Conservation (phyloP, 1,140 invertebrate genomes). For the Ericerus pela region DNA sequence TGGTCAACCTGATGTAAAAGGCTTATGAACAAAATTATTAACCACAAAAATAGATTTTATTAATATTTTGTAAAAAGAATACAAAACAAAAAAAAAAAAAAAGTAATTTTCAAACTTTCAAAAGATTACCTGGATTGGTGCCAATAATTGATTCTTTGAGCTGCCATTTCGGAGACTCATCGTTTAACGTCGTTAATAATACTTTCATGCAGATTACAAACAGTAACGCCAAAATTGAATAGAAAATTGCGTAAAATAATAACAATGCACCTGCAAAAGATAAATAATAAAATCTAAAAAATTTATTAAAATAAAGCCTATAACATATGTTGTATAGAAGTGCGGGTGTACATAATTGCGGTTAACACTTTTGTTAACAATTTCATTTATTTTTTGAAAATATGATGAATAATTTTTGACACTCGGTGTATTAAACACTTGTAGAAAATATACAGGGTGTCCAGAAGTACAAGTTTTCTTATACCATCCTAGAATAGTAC, state of each 20-base stretch:
- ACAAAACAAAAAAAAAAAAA: not conserved
- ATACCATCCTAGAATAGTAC: too few species aligned
- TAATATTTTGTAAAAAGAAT: not conserved
- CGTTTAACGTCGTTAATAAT: slow-evolving; percentile 52
- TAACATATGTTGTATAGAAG: too few species aligned
- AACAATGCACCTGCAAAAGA: slow-evolving; percentile 51
- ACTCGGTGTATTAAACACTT: too few species aligned
- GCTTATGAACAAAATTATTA: not conserved
- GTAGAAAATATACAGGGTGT: too few species aligned
- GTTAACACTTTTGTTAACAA: too few species aligned
- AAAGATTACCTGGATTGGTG: slow-evolving; percentile 57
- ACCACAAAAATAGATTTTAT: not conserved
- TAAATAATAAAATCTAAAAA: too few species aligned
- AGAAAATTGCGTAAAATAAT: slow-evolving; percentile 75
- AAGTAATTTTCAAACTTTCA: not conserved
- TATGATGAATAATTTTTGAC: too few species aligned
- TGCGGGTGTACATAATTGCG: too few species aligned
- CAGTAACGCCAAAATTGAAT: slow-evolving; percentile 54
- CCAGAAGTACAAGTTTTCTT: too few species aligned
- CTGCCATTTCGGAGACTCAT: slow-evolving; percentile 51
- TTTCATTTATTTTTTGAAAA: too few species aligned
- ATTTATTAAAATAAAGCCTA: too few species aligned
- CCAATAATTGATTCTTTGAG: slow-evolving; percentile 64
- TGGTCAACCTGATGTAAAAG: too few species aligned
- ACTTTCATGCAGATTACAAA: slow-evolving; percentile 71